Base-by-base conservation (phyloP, 2,797 vertebrate species). In the Leuciscus waleckii region DNA sequence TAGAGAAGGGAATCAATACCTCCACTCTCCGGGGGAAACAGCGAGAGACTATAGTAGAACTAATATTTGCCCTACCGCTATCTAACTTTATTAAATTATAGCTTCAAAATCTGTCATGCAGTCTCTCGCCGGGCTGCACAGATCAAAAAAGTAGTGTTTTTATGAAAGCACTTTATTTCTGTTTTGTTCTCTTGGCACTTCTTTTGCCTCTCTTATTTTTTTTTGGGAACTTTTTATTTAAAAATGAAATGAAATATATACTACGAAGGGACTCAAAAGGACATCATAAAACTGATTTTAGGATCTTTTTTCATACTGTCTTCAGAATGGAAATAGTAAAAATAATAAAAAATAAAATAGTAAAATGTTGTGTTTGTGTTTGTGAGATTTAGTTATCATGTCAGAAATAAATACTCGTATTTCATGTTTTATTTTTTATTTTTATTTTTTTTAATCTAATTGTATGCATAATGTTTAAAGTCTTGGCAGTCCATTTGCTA, bases 71-170 rank as follows among this genome's bases (percentile, higher is more conserved):
- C 51, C 61, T 70, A 58, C 67, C 32, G 14, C 29, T 71, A 79
- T 79, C 76, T 84, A 79, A 84, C 65, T 79, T 79, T 71, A 84
- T 84, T 84, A 46, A 84, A 84, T 84, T 84, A 49, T 49, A 84
- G 65, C 68, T 26, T 84, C 21, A n/a, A 37, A 79, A 79, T 84
- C 26, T 71, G 67, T 61, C 83, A 84, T 79, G 83, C 29, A 23
- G 75, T 35, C 39, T 26, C 83, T 71, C 3, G 39, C 75, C 21
- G 39, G 37, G 39, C 51, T 46, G 19, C 61, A 65, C 21, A 23
- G 21, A 61, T 79, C 51, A 84, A 39, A 77, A 67, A 79, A 79
- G 21, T 70, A 46, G n/a, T 46, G 37, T 43, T 84, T 84, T 84
- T 84, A 79, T 79, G 49, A 79, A 84, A 79, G 51, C 75, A 46